phyloP scores from a whole-genome alignment of 2,113 vertebrate species.

The Hirundichthys speculiger region DNA sequence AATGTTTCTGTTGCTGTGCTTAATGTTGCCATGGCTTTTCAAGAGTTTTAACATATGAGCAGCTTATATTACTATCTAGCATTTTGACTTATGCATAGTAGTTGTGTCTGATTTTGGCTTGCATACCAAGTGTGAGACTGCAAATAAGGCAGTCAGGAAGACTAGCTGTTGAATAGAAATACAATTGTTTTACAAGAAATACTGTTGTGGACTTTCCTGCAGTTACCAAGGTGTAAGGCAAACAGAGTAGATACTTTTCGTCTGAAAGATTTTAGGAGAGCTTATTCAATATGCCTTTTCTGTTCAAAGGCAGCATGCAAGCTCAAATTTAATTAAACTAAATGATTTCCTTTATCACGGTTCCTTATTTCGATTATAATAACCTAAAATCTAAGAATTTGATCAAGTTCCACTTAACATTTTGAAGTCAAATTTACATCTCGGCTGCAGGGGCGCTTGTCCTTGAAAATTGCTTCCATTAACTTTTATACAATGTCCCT shows the following conservation, averaged over 20 bases:
- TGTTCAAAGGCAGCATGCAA: slow-evolving; percentile 22
- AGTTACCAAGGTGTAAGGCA: slow-evolving; percentile 21
- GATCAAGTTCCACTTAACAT: slow-evolving; percentile 61
- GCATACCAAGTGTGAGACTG: slow-evolving; percentile 40
- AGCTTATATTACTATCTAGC: slow-evolving; percentile 1
- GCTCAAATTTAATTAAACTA: slow-evolving; percentile 45
- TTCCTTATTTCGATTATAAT: slow-evolving; percentile 52
- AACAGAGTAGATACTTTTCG: slow-evolving; percentile 20
- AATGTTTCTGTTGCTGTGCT: slow-evolving; percentile 43
- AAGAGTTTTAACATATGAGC: slow-evolving; percentile 34
- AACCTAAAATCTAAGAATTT: slow-evolving; percentile 59
- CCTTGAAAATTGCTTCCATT: slow-evolving; percentile 72
- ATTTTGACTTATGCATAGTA: slow-evolving; percentile 17
- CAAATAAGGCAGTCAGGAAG: slow-evolving; percentile 41
- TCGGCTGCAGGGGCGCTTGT: slow-evolving; percentile 58
- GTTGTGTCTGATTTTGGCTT: slow-evolving; percentile 50
- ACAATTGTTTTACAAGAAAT: slow-evolving; percentile 35
- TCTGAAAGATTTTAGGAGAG: slow-evolving; percentile 43
- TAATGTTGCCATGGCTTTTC: slow-evolving; percentile 48
- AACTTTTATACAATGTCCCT: slow-evolving; percentile 54
- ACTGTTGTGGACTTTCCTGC: slow-evolving; percentile 27
- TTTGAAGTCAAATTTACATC: slow-evolving; percentile 63
- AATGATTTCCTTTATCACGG: slow-evolving; percentile 43
- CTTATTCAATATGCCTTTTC: slow-evolving; percentile 27
- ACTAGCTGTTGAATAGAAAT: slow-evolving; percentile 19